A percentile compares a stretch with the other conserved stretches of the same genome.
phyloP scores from a whole-genome alignment of 1,140 invertebrate genomes.

The Papilio aristodemus region DNA sequence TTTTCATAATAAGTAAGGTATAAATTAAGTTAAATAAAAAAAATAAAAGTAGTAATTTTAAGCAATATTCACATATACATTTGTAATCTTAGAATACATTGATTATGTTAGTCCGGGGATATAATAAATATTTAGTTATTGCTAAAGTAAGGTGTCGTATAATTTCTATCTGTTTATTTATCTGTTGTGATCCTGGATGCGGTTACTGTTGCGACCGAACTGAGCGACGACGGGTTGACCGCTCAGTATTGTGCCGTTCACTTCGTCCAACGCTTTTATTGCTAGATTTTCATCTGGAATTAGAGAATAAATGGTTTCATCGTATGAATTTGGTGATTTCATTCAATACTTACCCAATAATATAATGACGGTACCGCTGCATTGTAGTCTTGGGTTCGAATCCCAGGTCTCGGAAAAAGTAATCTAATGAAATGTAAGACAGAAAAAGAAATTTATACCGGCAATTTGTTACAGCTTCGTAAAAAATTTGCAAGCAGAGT shows the following conservation, averaged over 20 bases:
- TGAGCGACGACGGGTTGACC: slow-evolving; percentile 64
- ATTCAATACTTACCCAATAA: too few relatives aligned
- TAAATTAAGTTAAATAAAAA: not conserved
- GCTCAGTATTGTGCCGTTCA: slow-evolving; percentile 68
- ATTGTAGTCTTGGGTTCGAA: too few relatives aligned
- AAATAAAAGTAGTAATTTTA: slow-evolving; percentile 16
- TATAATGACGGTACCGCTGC: too few relatives aligned
- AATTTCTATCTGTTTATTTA: slow-evolving; percentile 42
- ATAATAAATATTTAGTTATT: slow-evolving; percentile 19
- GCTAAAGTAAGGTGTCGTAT: not conserved
- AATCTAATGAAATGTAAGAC: too few relatives aligned
- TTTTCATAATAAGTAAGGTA: not conserved
- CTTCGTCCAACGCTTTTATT: slow-evolving; percentile 64
- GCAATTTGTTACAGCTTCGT: too few relatives aligned
- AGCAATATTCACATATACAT: slow-evolving; percentile 15
- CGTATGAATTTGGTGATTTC: slow-evolving; percentile 18
- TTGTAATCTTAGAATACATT: slow-evolving; percentile 21
- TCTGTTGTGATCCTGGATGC: slow-evolving; percentile 58
- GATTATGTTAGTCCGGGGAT: slow-evolving; percentile 10
- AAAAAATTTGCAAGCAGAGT: too few relatives aligned
- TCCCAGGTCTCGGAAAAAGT: too few relatives aligned
- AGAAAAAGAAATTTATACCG: too few relatives aligned
- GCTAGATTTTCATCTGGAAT: slow-evolving; percentile 61
- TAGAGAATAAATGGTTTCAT: slow-evolving; percentile 43
- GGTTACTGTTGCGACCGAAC: slow-evolving; percentile 63